These are phyloP conservation scores for Tor tambroides DNA, from an alignment of 2,113 vertebrate genomes.

Conservation along the genomic window DNA sequence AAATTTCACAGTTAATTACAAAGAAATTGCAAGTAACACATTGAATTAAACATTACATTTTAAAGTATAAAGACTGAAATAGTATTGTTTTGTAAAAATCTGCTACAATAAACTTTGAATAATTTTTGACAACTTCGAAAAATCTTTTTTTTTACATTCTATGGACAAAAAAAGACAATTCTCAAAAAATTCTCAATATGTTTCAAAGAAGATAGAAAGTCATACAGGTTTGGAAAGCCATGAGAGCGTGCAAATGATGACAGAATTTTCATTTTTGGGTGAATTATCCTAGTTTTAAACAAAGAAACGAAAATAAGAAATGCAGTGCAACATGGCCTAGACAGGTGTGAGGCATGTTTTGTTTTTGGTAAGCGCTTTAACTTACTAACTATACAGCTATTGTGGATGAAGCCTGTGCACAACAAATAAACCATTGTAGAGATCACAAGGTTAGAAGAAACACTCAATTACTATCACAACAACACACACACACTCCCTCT, in stretches of 20 bases:
- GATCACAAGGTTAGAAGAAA: constrained; percentile 7
- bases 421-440: constrained; percentile 13
- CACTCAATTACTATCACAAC: not conserved
- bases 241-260: not conserved
- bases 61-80: not conserved
- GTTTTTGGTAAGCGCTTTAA: not conserved
- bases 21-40: no score
- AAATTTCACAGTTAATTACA: not conserved
- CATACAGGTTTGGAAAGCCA: not conserved
- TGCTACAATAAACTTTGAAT: not conserved
- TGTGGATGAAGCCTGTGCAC: not conserved
- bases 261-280: not conserved
- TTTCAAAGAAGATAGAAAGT: no score
- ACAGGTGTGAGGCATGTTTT: not conserved
- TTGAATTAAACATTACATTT: not conserved
- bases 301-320: not conserved
- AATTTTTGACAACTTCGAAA: no score
- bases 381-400: not conserved
- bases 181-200: no score
- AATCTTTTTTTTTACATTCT: no score
- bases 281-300: not conserved
- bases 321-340: not conserved
- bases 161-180: no score
- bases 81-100: not conserved
- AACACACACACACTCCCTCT: constrained; percentile 21